Evolutionary conservation across 2,113 vertebrate species (phyloP).

Genomic region (Anas platyrhynchos): DNA sequence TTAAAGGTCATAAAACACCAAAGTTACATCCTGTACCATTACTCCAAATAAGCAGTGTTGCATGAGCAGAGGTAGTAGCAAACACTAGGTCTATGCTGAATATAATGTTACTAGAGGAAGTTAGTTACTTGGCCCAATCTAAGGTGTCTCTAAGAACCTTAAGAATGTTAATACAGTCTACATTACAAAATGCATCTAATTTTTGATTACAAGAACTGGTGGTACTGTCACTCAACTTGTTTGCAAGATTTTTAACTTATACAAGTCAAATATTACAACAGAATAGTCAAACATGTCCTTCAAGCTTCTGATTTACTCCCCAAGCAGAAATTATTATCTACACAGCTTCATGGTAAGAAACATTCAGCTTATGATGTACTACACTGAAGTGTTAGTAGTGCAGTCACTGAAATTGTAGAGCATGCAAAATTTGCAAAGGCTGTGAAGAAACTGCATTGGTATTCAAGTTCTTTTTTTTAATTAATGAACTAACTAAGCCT

Average conservation of each 20-base stretch:
- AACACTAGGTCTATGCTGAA: background rate
- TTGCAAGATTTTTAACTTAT: background rate
- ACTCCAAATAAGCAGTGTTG: background rate
- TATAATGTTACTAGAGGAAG: background rate
- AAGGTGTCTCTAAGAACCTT: background rate
- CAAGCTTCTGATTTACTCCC: background rate
- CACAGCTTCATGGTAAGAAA: background rate
- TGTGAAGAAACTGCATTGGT: conserved; percentile 10
- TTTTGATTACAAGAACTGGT: background rate
- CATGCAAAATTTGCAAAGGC: conserved; percentile 55
- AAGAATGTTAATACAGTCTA: background rate
- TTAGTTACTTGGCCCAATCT: background rate
- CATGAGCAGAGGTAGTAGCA: background rate
- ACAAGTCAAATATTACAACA: background rate
- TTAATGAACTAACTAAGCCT: background rate
- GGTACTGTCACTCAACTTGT: background rate
- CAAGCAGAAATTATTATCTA: background rate
- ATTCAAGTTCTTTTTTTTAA: background rate
- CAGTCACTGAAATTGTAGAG: background rate
- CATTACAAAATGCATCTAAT: background rate
- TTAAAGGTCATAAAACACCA: conserved; percentile 17
- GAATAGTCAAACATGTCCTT: background rate
- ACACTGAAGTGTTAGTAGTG: conserved; percentile 20
- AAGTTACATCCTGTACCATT: background rate
- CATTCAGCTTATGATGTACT: background rate